phyloP scores from a whole-genome alignment of 2,113 vertebrate species.

The Petromus typicus region DNA sequence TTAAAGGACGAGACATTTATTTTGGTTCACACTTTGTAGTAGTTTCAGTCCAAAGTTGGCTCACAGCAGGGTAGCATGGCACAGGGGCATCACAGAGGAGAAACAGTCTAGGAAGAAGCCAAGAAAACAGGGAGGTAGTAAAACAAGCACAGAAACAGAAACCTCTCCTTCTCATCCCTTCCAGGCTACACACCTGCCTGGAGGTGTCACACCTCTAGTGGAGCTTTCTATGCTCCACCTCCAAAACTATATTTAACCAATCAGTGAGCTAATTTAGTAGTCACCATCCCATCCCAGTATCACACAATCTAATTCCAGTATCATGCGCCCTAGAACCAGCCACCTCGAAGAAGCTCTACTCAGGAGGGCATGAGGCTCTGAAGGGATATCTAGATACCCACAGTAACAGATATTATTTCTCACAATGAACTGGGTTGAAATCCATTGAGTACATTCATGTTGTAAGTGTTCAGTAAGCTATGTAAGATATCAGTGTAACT shows the following conservation, averaged over 20 bases:
- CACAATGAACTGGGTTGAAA: not conserved
- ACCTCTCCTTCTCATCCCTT: not conserved
- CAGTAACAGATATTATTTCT: not conserved
- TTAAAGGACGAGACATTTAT: not conserved
- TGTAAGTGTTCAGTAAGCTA: not conserved
- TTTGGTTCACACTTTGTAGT: not conserved
- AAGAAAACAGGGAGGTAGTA: not conserved
- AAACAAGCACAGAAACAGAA: not conserved
- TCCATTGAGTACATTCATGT: not conserved
- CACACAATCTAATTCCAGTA: too few relatives aligned
- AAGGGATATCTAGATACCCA: not conserved
- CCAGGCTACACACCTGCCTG: too few relatives aligned
- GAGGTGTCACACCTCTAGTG: too few relatives aligned
- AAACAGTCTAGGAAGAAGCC: not conserved
- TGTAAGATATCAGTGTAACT: not conserved
- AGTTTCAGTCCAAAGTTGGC: not conserved
- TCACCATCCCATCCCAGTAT: too few relatives aligned
- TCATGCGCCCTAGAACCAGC: not conserved
- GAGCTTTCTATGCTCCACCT: too few relatives aligned
- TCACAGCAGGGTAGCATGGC: not conserved
- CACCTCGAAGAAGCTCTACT: not conserved
- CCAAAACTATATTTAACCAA: too few relatives aligned
- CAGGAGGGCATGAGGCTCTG: not conserved
- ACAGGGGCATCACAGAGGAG: not conserved
- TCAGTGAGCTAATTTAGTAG: too few relatives aligned